Evolutionary conservation across 30 jellyfish, hydroid and myxozoan genomes (phyloP), one percentile per base, ranked within the genome.

Genomic region (Cassiopea xamachana): DNA sequence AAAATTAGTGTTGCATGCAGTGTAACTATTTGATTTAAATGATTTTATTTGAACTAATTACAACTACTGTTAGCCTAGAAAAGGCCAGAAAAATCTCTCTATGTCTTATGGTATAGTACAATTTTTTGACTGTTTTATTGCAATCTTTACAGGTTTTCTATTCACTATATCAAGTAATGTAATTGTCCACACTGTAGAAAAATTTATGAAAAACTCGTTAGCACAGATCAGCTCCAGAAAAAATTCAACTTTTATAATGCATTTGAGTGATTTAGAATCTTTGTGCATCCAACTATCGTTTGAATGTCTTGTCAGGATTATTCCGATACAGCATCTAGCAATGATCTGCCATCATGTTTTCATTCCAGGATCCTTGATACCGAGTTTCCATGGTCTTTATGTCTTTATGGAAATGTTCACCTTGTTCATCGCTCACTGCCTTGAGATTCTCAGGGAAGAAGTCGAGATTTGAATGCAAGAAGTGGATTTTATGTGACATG

Each of bases 361-460:
- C 80, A 64, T 83, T 80, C 91, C 84, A 83, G 75, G 48, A 48
- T 83, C 91, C 91, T 61, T 70, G 91, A 73, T 83, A 69, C 91
- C 91, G 17, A 46, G 78, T 51, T 80, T 83, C 84, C 91, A 83
- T 83, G 67, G 43, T 50, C 70, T 47, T 64, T 46, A 82, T 82
- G 64, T 83, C 91, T 59, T 83, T 48, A 73, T 75, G 93, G 84
- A 72, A 85, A 44, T 80, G 55, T 75, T 85, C 93, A 48, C 89
- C 93, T 75, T 85, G 93, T 75, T 85, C 93, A 60, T 85, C 93
- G 43, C 93, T 73, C 87, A 85, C 91, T 59, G 78, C 92, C 48
- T 87, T 86, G 45, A 85, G 90, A 75, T 85, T 85, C 80, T 85
- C 88, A 12, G 92, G 80, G 75, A 85, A 74, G 68, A 61, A 49